Base-by-base conservation (phyloP, 2,113 vertebrate genomes). In the Amia ocellicauda region DNA sequence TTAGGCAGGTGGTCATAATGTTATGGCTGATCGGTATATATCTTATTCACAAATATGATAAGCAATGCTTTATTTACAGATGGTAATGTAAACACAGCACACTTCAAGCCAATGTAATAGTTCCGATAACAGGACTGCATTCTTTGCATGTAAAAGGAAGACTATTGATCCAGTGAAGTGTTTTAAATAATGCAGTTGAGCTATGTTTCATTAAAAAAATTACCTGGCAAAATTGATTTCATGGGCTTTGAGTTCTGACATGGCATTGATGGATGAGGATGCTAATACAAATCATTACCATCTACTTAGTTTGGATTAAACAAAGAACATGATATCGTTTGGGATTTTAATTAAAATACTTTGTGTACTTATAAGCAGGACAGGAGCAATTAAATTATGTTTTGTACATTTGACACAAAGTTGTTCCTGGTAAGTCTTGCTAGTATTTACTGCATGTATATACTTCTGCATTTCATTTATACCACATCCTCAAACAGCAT, bases 201-300 rank as follows among this genome's bases (percentile, higher is more conserved):
- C 80, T 74, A 77, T 75, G 73, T 79, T 83, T 81, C 73, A 85
- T 81, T 75, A 76, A 62, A 76, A 66, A 67, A 62, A 64, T 66
- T 69, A 74, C 70, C 72, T 64, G 73, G 68, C 81, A 72, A 68
- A 77, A 77, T 70, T 58, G 71, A 58, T 70, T 55, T 49, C 62
- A 73, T 52, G 16, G 28, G 26, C 14, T 24, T 77, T 64, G 20
- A 10, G 28, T 57, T 58, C 31, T 68, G 76, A 69, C 73, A 74
- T 23, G 47, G 26, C 47, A 24, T 19, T 72, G 77, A 80, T 70
- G 66, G 73, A 78, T 63, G 62, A 29, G 17, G 4, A 3, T 8
- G 22, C 9, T 59, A 19, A 60, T 66, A 26, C 49, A 61, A 69
- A 60, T 47, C 22, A 60, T 74, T 73, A 69, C 65, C 78, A 78